Percentiles rank a stretch among this genome's conserved stretches.
Conservation (phyloP, 2,797 vertebrate genomes). For the Leucoraja ocellata region DNA sequence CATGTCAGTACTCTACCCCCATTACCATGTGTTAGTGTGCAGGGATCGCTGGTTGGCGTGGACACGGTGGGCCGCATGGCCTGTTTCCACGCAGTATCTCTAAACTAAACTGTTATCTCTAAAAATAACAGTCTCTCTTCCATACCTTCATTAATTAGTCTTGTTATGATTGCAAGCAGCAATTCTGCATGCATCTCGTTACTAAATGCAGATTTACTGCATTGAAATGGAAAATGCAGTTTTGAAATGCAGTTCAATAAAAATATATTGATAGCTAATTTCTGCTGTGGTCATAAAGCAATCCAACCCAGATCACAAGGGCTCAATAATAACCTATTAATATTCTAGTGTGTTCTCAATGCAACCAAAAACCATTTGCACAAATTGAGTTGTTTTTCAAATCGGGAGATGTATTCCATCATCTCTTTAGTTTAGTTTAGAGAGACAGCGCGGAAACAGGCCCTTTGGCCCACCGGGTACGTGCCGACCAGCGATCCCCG, state of each 20-base stretch:
- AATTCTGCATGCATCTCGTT: not conserved
- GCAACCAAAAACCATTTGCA: not conserved
- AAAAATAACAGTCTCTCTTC: not conserved
- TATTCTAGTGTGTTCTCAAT: not conserved
- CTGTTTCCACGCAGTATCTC: no score
- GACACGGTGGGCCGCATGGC: no score
- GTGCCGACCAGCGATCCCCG: no score
- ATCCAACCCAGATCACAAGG: not conserved
- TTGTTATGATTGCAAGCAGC: not conserved
- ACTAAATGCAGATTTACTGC: not conserved
- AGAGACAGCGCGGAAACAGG: no score
- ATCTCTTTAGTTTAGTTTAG: no score
- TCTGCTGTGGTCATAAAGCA: not conserved
- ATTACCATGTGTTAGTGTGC: no score
- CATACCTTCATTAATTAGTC: not conserved
- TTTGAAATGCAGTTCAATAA: not conserved
- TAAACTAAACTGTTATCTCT: not conserved
- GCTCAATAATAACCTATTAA: not conserved
- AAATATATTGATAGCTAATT: not conserved
- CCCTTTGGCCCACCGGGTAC: no score
- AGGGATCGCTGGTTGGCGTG: no score
- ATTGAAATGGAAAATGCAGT: not conserved
- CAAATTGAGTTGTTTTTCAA: not conserved
- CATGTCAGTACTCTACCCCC: no score
- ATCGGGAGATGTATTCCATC: no score